Evolutionary conservation across 1,140 invertebrate species (phyloP), one percentile per base, ranked within the genome.

Genomic region (Nephila pilipes): DNA sequence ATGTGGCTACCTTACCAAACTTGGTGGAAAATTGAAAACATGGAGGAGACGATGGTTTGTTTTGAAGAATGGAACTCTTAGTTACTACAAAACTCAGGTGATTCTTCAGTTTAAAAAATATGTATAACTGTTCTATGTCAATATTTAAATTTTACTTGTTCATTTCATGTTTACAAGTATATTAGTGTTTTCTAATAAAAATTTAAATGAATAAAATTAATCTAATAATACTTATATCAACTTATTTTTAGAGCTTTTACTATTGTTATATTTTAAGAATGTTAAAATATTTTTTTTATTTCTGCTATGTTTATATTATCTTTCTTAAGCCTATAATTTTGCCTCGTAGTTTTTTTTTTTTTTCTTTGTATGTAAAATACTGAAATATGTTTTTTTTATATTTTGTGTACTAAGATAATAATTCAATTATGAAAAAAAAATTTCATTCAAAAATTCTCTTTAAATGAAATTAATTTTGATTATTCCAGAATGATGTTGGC

Each of bases 1-100:
- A 96, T 97, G 97, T 94, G 98, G 99, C 14, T 98, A 99, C 95
- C 96, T 99, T 60, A 98, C 98, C 16, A 99, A 99, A 96, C 96
- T 99, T 57, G 98, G 98, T 80, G 98, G 98, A 20, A 99, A 99
- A 96, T 96, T 99, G 1, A 99, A 99, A 96, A 99, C 98, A 0
- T 99, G 98, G 98, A 96, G 98, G 94, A 98, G 98, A 95, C 96
- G 98, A 94, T 99, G 98, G 97, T 99, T 99, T 95, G 98, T 99
- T 0, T 96, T 99, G 1, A 98, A 98, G 95, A 98, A 99, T 95
- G 98, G 98, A 55, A 97, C 97, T 1, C 96, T 99, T 1, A 98
- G 97, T 3, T 99, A 99, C 95, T 99, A 98, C 97, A 99, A 99
- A 95, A 98, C 97, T 83, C 96, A 96, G 95, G 96, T 97, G 90